Conservation (phyloP, 2,797 vertebrate species). For the Eulemur mongoz region DNA sequence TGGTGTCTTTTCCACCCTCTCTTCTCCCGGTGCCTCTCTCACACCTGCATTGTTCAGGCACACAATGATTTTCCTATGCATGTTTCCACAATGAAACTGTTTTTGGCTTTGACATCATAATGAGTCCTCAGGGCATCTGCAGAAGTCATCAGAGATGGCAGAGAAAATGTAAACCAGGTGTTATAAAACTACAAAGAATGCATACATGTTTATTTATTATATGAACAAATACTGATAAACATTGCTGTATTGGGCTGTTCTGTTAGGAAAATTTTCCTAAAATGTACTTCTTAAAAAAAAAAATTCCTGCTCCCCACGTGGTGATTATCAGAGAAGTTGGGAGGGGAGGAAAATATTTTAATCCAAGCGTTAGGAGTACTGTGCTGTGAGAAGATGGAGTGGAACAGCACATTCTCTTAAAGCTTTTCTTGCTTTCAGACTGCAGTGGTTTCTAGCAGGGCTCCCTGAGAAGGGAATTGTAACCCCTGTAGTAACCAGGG, state of each 20-base stretch:
- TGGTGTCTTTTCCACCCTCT: not conserved
- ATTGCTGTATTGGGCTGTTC: not conserved
- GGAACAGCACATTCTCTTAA: not conserved
- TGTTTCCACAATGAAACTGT: slow-evolving; percentile 69
- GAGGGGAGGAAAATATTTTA: slow-evolving; percentile 37
- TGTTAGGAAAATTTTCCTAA: slow-evolving; percentile 3
- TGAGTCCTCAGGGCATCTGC: slow-evolving; percentile 76
- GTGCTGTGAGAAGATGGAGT: slow-evolving; percentile 22
- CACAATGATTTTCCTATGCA: slow-evolving; percentile 55
- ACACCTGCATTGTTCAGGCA: slow-evolving; percentile 76
- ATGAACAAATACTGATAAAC: not conserved
- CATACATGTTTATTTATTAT: slow-evolving; percentile 36
- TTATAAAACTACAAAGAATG: slow-evolving; percentile 9
- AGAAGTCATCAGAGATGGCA: slow-evolving; percentile 79
- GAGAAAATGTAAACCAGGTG: slow-evolving; percentile 77
- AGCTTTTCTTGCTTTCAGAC: not conserved
- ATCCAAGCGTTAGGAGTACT: not conserved
- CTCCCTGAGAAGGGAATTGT: slow-evolving; percentile 44
- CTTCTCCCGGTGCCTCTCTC: not conserved
- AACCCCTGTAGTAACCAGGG: slow-evolving; percentile 42
- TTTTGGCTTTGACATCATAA: slow-evolving; percentile 71
- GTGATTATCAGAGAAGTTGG: slow-evolving; percentile 46
- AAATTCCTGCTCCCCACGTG: not conserved
- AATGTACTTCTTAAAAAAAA: slow-evolving; percentile 33
- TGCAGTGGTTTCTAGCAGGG: slow-evolving; percentile 56